Percentiles rank a stretch among this genome's conserved stretches.
Evolutionary conservation across 2,113 vertebrate species (phyloP).

Genomic region (cat (Felis catus)): DNA sequence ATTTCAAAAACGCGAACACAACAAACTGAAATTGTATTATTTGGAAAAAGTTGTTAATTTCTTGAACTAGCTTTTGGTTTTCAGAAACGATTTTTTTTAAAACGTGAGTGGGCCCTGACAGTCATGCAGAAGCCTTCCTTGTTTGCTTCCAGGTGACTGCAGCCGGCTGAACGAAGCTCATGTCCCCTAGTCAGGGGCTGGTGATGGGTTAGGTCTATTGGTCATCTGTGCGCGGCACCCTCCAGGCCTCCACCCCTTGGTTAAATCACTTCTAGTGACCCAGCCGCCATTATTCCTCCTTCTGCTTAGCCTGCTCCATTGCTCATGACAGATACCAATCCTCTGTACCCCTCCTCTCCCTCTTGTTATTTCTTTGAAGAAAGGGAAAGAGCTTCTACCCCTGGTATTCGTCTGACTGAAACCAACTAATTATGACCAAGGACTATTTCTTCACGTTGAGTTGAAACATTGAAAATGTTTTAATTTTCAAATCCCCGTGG

Average conservation of each 20-base stretch:
- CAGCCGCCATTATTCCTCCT: not conserved
- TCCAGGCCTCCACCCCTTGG: not conserved
- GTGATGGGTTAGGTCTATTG: not conserved
- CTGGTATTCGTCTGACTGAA: not conserved
- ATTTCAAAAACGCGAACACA: conserved; percentile 22
- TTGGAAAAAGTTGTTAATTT: not conserved
- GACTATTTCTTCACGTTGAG: not conserved
- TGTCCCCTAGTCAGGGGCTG: no score
- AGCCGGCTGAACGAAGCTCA: not conserved
- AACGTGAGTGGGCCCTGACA: not conserved
- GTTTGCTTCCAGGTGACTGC: not conserved
- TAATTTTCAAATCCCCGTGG: not conserved
- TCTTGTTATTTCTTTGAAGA: not conserved
- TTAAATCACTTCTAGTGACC: not conserved
- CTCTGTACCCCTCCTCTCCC: not conserved
- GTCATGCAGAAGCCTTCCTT: not conserved
- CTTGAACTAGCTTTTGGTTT: not conserved
- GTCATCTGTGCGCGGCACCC: not conserved
- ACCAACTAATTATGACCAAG: not conserved
- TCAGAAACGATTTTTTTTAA: not conserved
- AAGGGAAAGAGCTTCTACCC: not conserved
- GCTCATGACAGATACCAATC: not conserved
- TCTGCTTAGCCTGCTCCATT: not conserved
- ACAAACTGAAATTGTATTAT: not conserved
- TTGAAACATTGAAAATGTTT: not conserved